Base-by-base conservation (phyloP, 2,797 vertebrate species). In the Allobates femoralis region DNA sequence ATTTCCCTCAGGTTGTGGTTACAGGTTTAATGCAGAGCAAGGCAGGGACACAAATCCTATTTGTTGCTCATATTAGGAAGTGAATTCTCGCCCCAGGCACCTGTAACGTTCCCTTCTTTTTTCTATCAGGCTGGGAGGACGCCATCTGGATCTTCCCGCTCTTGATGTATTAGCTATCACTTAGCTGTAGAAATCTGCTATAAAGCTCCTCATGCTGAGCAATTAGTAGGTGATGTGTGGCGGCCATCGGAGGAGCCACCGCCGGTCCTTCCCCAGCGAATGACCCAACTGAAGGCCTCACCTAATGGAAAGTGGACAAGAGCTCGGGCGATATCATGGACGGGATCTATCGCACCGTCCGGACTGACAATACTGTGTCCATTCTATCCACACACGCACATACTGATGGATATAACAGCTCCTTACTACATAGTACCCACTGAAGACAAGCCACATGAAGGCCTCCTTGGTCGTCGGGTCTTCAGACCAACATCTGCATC, bases 161-260 rank as follows among this genome's bases (percentile, higher is more conserved):
- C 21, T 28, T 84, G 83, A 67, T 77, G 21, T 32, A 84, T 78
- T 26, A 34, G 55, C 73, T 21, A 51, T 64, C 32, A 34, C 83
- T 85, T 67, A 67, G 30, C 14, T 26, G 5, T 0, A 28, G n/a
- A 41, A 3, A 55, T 83, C 16, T 55, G 50, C 7, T 37, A 21
- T 34, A 37, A 46, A 19, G 81, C 28, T 34, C 11, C 3, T 60
- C 34, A 5, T n/a, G 16, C 23, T 50, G 7, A 76, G n/a, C 6
- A 7, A 55, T 32, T 62, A 58, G 10, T 34, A 28, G 19, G 51
- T 37, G 51, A 76, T 23, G 34, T 75, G 82, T 3, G 18, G 7
- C 41, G 11, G 41, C 41, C 41, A 46, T 46, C 11, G n/a, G n/a
- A n/a, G n/a, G n/a, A n/a, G n/a, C n/a, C n/a, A n/a, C n/a, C n/a